phyloP scores from a whole-genome alignment of 2,113 vertebrate species.

The Meleagris gallopavo region DNA sequence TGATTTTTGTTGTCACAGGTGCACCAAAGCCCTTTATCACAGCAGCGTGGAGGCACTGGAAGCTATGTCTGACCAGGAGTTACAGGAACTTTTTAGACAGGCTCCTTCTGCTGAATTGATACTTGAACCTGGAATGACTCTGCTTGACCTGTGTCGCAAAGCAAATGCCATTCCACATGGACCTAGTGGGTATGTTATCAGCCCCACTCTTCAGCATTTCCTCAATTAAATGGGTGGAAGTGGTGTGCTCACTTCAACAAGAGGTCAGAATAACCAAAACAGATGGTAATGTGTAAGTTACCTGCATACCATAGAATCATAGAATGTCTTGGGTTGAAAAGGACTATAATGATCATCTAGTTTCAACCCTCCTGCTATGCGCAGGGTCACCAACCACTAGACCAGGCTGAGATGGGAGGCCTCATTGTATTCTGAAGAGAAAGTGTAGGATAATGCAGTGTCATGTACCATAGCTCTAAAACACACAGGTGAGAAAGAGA shows the following conservation, averaged over 20 bases:
- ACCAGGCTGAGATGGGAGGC: not conserved
- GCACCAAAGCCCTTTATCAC: constrained; percentile 88
- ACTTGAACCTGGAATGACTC: constrained; percentile 89
- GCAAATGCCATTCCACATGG: constrained; percentile 89
- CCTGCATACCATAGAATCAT: not conserved
- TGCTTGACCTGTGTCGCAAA: constrained; percentile 88
- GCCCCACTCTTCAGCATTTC: not conserved
- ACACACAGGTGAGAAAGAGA: not conserved
- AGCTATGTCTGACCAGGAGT: constrained; percentile 90
- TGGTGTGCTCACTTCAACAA: not conserved
- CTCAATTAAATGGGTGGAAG: not conserved
- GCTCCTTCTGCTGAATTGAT: constrained; percentile 90
- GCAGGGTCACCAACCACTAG: no score
- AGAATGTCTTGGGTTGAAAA: no score
- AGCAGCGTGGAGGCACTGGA: constrained; percentile 86
- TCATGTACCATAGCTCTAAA: not conserved
- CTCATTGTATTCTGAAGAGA: not conserved
- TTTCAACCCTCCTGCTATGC: no score
- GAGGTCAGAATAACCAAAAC: not conserved
- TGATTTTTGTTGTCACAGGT: constrained; percentile 76
- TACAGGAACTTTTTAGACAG: constrained; percentile 91
- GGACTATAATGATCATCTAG: no score
- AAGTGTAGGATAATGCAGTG: not conserved
- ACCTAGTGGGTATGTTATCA: constrained; percentile 84
- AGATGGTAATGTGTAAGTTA: not conserved